A percentile compares a stretch with the other conserved stretches of the same genome.
phyloP scores from a whole-genome alignment of 2,888 invertebrate species.

The Frankliniella intonsa region DNA sequence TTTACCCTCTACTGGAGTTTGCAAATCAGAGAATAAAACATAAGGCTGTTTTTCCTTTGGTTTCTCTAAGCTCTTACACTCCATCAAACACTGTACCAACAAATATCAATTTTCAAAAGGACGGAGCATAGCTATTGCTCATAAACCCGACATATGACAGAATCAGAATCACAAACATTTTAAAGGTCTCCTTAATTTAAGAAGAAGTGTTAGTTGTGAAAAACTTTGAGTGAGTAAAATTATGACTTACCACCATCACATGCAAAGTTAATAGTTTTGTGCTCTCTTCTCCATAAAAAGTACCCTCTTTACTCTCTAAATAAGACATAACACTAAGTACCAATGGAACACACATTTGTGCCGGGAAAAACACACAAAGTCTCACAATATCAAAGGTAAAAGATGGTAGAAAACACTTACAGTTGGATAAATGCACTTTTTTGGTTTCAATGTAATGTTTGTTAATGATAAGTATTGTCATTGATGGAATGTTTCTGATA shows the following conservation, averaged over 20 bases:
- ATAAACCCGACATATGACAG: neutral
- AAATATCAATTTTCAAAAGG: neutral
- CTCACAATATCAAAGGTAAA: no score
- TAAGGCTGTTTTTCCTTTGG: neutral
- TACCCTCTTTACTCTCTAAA: no score
- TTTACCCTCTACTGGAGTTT: no score
- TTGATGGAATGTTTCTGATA: conserved; percentile 9
- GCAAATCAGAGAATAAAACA: neutral
- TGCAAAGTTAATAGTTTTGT: no score
- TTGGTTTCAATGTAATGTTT: neutral
- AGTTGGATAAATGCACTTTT: neutral
- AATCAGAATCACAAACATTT: conserved; percentile 15
- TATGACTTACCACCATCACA: no score
- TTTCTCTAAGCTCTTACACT: neutral
- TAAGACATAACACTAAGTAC: no score
- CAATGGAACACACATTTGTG: no score
- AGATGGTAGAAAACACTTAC: neutral
- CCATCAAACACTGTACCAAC: neutral
- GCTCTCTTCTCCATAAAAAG: no score
- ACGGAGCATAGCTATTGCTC: conserved; percentile 15
- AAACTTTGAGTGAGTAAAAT: neutral
- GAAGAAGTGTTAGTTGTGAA: neutral
- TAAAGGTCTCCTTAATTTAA: neutral
- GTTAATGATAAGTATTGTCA: conserved; percentile 11
- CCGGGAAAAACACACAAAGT: no score